Evolutionary conservation across 2,888 invertebrate genomes (phyloP), one percentile per base, ranked within the genome.

Genomic region (Xestia ashworthii): DNA sequence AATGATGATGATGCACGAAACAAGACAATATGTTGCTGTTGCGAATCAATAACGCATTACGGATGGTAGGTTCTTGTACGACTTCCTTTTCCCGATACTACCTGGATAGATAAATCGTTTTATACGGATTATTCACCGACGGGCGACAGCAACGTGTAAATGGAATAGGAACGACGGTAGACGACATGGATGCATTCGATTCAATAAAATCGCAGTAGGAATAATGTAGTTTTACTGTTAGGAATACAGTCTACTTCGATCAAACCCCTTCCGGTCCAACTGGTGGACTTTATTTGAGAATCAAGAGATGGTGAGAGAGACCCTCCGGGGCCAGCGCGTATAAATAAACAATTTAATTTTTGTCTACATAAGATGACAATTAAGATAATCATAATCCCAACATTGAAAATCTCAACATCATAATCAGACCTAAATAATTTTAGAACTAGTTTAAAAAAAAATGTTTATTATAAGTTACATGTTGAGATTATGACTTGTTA

Each of bases 1-100:
- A n/a, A n/a, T n/a, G n/a, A n/a, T n/a, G n/a, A n/a, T n/a, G 16
- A 46, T 25, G 77, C 25, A 46, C 38, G 64, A 55, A 64, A 69
- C n/a, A n/a, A 16, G 41, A 55, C 22, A 55, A 64, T 53, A 41
- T 64, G 46, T 69, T 53, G 25, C 44, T 69, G 25, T 76, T n/a
- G 19, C 38, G 4, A 77, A 55, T 50, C 50, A 74, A 66, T 68
- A 68, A 44, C 78, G 16, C 38, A 44, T 62, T 53, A 22, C 44
- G 68, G 19, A 53, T 53, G 60, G 44, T 41, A 58, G 25, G 53
- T 58, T 66, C 22, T 32, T 25, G 14, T 69, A 46, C 46, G 41
- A 48, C 32, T 65, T 65, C 48, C 48, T 48, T 66, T 74, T 53
- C 32, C 66, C 16, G 50, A 41, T 16, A 68, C 38, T 48, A 32